Evolutionary conservation across 2,113 vertebrate genomes (phyloP).

Genomic region (Anoplopoma fimbria): DNA sequence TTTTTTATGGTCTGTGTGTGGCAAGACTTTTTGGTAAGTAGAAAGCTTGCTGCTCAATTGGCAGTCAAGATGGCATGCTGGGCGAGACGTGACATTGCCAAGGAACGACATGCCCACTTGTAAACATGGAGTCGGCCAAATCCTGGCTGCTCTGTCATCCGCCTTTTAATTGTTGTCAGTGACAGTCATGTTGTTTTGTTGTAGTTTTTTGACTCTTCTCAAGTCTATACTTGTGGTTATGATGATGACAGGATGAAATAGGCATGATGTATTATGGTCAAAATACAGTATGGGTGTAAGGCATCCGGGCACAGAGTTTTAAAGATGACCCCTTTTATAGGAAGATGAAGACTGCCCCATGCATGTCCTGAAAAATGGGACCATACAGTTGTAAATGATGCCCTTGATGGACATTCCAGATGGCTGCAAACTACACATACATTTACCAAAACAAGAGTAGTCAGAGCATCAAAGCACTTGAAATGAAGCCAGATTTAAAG

Average conservation of each 20-base stretch:
- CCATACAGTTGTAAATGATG: neutral
- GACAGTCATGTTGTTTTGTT: neutral
- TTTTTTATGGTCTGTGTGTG: neutral
- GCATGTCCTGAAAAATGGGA: neutral
- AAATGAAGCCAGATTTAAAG: too few relatives aligned
- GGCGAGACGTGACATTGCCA: constrained; percentile 38
- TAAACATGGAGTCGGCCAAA: constrained; percentile 36
- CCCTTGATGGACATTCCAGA: neutral
- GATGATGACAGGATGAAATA: neutral
- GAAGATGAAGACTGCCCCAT: neutral
- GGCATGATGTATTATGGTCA: neutral
- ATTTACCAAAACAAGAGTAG: neutral
- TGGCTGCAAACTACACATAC: neutral
- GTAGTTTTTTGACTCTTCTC: neutral
- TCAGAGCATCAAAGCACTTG: neutral
- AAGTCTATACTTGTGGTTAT: neutral
- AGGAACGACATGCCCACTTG: constrained; percentile 9
- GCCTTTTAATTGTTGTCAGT: neutral
- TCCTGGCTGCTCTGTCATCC: neutral
- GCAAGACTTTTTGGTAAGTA: constrained; percentile 16
- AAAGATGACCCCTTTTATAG: neutral
- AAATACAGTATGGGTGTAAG: neutral
- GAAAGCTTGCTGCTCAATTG: constrained; percentile 64
- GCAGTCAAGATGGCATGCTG: constrained; percentile 37
- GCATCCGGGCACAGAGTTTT: too few relatives aligned